Conservation (phyloP, 1,140 invertebrate species). For the Coelopa frigida region DNA sequence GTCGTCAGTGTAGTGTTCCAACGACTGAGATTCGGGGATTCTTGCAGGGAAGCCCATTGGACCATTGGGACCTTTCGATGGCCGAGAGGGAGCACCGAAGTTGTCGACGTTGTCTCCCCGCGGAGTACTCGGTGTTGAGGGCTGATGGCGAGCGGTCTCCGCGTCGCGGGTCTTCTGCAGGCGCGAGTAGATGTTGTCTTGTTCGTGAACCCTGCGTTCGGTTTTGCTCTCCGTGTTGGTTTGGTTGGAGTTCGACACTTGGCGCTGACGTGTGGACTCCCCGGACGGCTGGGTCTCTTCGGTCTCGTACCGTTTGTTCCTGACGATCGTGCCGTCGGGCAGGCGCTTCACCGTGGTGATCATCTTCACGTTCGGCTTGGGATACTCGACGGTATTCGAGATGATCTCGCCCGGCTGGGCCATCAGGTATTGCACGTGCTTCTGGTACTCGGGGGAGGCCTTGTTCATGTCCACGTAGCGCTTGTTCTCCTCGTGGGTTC, state of each 20-base stretch:
- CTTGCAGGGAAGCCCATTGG: too few relatives aligned
- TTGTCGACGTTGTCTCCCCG: too few relatives aligned
- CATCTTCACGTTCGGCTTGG: conserved; percentile 55
- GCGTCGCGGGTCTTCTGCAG: conserved; percentile 12
- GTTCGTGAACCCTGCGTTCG: conserved; percentile 16
- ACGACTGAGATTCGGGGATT: conserved; percentile 2
- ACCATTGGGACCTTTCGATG: too few relatives aligned
- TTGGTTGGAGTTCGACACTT: conserved; percentile 10
- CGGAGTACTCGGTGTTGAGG: too few relatives aligned
- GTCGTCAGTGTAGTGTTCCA: conserved; percentile 18
- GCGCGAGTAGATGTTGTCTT: conserved; percentile 7
- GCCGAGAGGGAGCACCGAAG: too few relatives aligned
- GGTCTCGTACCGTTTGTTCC: conserved; percentile 56
- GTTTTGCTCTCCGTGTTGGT: conserved; percentile 15
- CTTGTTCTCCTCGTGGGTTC: conserved; percentile 36
- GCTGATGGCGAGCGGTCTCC: too few relatives aligned
- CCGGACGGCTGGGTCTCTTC: conserved; percentile 29
- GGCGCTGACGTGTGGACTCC: conserved; percentile 12
- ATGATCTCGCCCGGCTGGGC: conserved; percentile 44
- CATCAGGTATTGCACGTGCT: conserved; percentile 38
- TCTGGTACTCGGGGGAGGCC: conserved; percentile 39
- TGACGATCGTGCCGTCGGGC: conserved; percentile 57
- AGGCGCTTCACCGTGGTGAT: conserved; percentile 55
- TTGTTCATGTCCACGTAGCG: conserved; percentile 42
- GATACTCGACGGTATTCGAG: conserved; percentile 53